These are phyloP conservation scores for Protobothrops flavoviridis DNA, from an alignment of 2,113 vertebrate species.

Conservation along the genomic window DNA sequence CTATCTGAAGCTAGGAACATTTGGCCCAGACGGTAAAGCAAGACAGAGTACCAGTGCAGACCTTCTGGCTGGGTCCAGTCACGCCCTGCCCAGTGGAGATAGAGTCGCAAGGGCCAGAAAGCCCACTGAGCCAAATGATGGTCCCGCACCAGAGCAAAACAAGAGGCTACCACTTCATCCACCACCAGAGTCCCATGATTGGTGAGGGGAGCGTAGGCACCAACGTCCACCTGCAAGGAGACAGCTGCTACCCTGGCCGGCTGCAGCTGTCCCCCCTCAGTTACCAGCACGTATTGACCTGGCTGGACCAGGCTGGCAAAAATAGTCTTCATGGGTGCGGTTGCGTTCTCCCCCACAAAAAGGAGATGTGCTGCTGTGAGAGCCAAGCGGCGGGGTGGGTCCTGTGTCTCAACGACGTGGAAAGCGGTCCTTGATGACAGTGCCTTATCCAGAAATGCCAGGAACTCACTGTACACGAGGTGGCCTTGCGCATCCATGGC, in stretches of 20 bases:
- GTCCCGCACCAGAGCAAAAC: constrained; percentile 88
- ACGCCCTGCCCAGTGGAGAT: constrained; percentile 76
- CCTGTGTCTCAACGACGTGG: constrained; percentile 81
- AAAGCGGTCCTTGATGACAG: constrained; percentile 75
- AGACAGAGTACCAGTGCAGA: constrained; percentile 90
- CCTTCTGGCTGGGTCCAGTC: constrained; percentile 74
- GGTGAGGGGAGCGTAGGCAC: constrained; percentile 90
- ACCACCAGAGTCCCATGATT: constrained; percentile 90
- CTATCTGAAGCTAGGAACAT: constrained; percentile 79
- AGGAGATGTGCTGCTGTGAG: constrained; percentile 92
- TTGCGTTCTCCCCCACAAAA: constrained; percentile 78
- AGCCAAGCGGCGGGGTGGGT: constrained; percentile 74
- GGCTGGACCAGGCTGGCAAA: constrained; percentile 86
- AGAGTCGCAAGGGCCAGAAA: constrained; percentile 85
- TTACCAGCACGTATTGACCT: constrained; percentile 86
- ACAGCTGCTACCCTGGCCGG: constrained; percentile 77
- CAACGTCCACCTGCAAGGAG: constrained; percentile 66
- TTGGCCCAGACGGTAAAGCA: constrained; percentile 84
- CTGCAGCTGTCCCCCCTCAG: constrained; percentile 42
- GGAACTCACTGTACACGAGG: constrained; percentile 86
- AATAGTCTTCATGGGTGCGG: constrained; percentile 70
- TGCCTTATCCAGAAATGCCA: constrained; percentile 88
- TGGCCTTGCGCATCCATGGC: constrained; percentile 79
- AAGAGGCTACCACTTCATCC: constrained; percentile 88
- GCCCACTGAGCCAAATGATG: constrained; percentile 87